Evolutionary conservation across 2,888 invertebrate species (phyloP), one percentile per base, ranked within the genome.

Genomic region (Anodontia alba): DNA sequence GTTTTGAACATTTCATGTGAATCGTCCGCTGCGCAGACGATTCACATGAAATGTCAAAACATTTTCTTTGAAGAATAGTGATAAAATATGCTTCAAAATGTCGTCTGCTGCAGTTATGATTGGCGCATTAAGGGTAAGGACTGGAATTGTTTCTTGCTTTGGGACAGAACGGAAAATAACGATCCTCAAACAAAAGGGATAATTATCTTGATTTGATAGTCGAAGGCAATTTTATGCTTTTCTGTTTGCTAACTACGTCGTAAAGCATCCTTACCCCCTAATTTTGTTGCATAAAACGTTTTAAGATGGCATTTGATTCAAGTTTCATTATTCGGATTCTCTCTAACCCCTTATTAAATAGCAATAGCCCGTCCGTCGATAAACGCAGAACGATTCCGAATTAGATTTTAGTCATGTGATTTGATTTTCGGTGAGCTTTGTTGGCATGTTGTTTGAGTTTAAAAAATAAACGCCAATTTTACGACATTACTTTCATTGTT

Each of bases 241-340:
- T 46, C 43, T 69, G 69, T 46, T 69, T 69, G 69, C 42, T 69
- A 69, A 69, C 69, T 43, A 46, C 69, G 69, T 74, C 82, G 82
- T 85, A 85, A 85, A 85, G 23, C 78, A 82, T 78, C 73, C 80
- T 57, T 76, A 85, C 75, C 85, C 85, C 82, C 73, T 85, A 85
- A 85, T 85, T 82, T 82, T 74, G 85, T 85, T 85, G 85, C 85
- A 85, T 85, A 85, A 85, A 85, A 69, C 85, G 78, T 73, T 80
- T 82, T 76, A 73, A 73, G 69, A 57, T 80, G 85, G 81, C 85
- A 85, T 85, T 80, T 85, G 85, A 62, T 82, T 69, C 29, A 15
- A 69, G 33, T 69, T 46, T 43, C 43, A 69, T 69, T 69, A 69
- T 69, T 38, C 42, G 80, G 74, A 73, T 77, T 76, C 54, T 46